Base-by-base conservation (phyloP, 2,113 vertebrate species). In the Albula goreensis region DNA sequence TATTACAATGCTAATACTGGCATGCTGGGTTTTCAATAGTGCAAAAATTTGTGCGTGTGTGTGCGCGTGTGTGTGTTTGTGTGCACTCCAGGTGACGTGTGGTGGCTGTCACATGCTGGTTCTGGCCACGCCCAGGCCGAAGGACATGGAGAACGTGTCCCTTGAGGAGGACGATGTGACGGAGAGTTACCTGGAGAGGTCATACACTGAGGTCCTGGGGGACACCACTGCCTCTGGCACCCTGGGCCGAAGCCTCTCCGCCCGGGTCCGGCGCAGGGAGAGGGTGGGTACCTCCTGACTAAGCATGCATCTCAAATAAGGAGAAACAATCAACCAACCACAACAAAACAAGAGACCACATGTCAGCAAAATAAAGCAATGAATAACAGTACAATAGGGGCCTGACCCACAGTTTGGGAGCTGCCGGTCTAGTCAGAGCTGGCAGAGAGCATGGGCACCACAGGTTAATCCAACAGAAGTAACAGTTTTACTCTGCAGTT, bases 21-120 rank as follows among this genome's bases (percentile, higher is more conserved):
- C 31, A 41, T 41, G 31, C 31, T 41, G 31, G 31, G 31, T 41
- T 41, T 41, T 41, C 31, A 41, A 41, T 41, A 41, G 31, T 41
- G 31, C 31, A 41, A 41, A 41, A 41, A 41, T 41, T 41, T 41
- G 48, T 77, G 50, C 25, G n/a, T 56, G 25, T 48, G 50, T 77
- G 52, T 80, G 41, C n/a, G 51, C 66, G 52, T 78, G 50, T 31
- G 4, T 52, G 41, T 78, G 15, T 51, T 63, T 50, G 48, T 80
- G 22, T 88, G 53, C 81, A 13, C 74, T 91, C 9, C 86, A 99
- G 98, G 96, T 95, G 70, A 89, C 95, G 41, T 99, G 98, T 83
- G 98, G 98, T 83, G 98, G 97, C 77, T 98, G 98, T 90, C 98
- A 99, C 91, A 98, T 97, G 97, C 91, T 98, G 50, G 97, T 98